Percentiles rank a stretch among this genome's conserved stretches.
Evolutionary conservation across 2,797 vertebrate genomes (phyloP).

Genomic region (Enteromius viviparus): DNA sequence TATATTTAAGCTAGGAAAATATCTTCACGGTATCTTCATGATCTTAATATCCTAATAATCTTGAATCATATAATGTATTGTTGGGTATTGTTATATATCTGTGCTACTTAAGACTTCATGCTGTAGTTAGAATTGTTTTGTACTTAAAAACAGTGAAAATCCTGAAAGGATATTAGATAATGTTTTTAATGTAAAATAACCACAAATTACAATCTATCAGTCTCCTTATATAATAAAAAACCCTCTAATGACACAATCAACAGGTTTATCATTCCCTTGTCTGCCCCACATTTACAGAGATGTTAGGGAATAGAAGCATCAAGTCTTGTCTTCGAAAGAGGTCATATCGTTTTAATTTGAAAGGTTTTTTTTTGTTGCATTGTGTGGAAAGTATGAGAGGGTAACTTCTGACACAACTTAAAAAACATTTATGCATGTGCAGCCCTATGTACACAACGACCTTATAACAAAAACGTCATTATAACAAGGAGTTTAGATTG

Average conservation of each 20-base stretch:
- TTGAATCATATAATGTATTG: no score
- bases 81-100: no score
- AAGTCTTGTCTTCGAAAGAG: not conserved
- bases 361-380: not conserved
- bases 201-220: conserved; percentile 15
- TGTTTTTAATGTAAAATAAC: conserved; percentile 46
- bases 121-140: not conserved
- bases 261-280: not conserved
- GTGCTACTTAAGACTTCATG: no score
- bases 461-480: not conserved
- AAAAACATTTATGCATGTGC: not conserved
- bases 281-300: not conserved
- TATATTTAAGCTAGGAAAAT: no score
- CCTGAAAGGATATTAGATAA: not conserved
- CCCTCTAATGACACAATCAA: not conserved
- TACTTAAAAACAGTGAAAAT: not conserved
- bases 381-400: not conserved
- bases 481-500: not conserved
- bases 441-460: conserved; percentile 40
- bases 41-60: no score
- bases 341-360: conserved; percentile 17
- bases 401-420: not conserved
- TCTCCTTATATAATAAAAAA: not conserved
- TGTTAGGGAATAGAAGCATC: not conserved
- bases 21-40: no score